Evolutionary conservation across 2,888 invertebrate genomes (phyloP), one percentile per base, ranked within the genome.

Genomic region (Agrenia bidenticulata): DNA sequence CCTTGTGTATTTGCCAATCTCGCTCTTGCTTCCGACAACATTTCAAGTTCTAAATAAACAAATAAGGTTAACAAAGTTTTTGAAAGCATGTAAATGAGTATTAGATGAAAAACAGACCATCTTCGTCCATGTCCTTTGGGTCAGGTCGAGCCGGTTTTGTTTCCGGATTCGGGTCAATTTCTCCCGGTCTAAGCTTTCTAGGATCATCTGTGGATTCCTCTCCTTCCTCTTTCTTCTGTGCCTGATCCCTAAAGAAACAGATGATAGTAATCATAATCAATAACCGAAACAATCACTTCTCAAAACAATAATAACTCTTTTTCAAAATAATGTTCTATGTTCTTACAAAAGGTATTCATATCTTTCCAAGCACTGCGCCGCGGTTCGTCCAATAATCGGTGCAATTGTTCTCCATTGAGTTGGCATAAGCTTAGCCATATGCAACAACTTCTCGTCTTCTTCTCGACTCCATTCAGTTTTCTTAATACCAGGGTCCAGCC

Each of bases 41-140:
- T 99, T 82, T 99, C 99, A 80, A 99, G 81, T 81, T 99, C 94
- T 93, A 24, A 11, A 61, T 60, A 56, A 51, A 61, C 19, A 54
- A 42, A 5, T 17, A 26, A 21, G 7, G 7, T 11, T 49, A 49
- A 7, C 19, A 49, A 7, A 17, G 49, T 49, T 49, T 49, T 49
- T 49, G n/a, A 7, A 7, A 7, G 7, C 7, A 17, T 19, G 32
- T 4, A n/a, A 1, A 24, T 1, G 57, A 61, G n/a, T 11, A 19
- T 7, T 49, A 49, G 11, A 49, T 49, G 19, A 49, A 51, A 39
- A 50, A 63, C 76, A 72, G 81, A 92, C 92, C 96, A 85, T 99
- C 98, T 86, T 99, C 98, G 81, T 99, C 99, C 99, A 99, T 99
- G 79, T 99, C 99, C 78, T 98, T 94, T 1, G 98, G 98, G 83